Base-by-base conservation (phyloP, 2,797 vertebrate genomes). In the Syngnathus acus region DNA sequence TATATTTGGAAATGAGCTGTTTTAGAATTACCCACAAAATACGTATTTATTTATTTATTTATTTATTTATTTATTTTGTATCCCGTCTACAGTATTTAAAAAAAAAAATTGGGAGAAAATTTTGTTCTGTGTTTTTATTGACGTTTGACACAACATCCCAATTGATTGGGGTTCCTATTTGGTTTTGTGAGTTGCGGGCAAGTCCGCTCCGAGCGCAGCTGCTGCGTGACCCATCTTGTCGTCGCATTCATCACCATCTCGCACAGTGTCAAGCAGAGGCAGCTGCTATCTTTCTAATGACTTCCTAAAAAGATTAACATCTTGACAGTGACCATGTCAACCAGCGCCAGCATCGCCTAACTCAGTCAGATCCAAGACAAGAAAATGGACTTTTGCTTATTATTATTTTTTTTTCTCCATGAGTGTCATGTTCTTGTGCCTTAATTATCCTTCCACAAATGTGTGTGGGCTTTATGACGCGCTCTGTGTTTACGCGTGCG, bases 251-350 rank as follows among this genome's bases (percentile, higher is more conserved):
- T 62, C 60, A 69, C 48, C 37, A 39, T 70, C 21, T 13, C 59
- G 55, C 37, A 45, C 11, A 51, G 51, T 60, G 72, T 83, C 76
- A 78, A 58, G 71, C 66, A 78, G 73, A 75, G 71, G 72, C 78
- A 80, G 82, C 76, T 79, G 80, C 71, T 84, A 82, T 84, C 83
- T 82, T 23, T 74, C 55, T 84, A 88, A 88, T 87, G 75, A 75
- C 88, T 78, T 90, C 86, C 85, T 86, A 73, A 77, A 71, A 72
- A 80, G 81, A 89, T 89, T 82, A 78, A 65, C 57, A 74, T 76
- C 73, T 76, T 73, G 65, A 77, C 76, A 78, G 73, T 82, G 76
- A 72, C 67, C 70, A 78, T 74, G 75, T 71, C 65, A 58, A 78
- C 78, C 72, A 67, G 47, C 60, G 26, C 3, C 21, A 23, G 60